Evolutionary conservation across 2,113 vertebrate species (phyloP).

Genomic region (Silurus asotus): DNA sequence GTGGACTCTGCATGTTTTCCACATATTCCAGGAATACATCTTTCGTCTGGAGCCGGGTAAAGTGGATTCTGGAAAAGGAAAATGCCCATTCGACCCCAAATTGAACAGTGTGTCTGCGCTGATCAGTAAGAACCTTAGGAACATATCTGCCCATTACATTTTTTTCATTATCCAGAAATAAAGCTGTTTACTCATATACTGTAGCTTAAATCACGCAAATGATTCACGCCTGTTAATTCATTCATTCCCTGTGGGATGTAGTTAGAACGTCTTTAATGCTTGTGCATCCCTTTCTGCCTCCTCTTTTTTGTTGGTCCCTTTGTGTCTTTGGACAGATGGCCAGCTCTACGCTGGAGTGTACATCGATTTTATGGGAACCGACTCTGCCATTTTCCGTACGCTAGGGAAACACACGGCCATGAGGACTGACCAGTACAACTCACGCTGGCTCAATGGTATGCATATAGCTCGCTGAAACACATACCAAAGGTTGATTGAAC

Average conservation of each 20-base stretch:
- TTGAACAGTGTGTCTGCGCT: conserved; percentile 93
- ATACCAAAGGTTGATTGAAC: not conserved
- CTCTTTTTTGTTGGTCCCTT: conserved; percentile 14
- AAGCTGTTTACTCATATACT: not conserved
- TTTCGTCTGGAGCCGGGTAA: conserved; percentile 94
- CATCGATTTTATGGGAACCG: conserved; percentile 98
- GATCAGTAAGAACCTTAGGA: conserved; percentile 84
- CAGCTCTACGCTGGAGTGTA: conserved; percentile 97
- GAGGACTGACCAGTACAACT: conserved; percentile 99
- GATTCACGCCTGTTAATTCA: not conserved
- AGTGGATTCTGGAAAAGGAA: conserved; percentile 97
- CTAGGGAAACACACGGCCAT: conserved; percentile 97
- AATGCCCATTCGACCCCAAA: conserved; percentile 97
- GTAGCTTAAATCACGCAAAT: not conserved
- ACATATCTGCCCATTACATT: not conserved
- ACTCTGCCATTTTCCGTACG: conserved; percentile 96
- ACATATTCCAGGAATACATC: conserved; percentile 86
- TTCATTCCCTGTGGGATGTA: conserved; percentile 21
- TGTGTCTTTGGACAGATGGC: conserved; percentile 80
- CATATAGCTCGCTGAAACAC: not conserved
- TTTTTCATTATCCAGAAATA: not conserved
- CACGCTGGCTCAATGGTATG: conserved; percentile 95
- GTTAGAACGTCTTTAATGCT: conserved; percentile 33
- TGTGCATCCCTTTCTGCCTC: conserved; percentile 23
- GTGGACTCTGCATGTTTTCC: conserved; percentile 18